Conservation (phyloP, 2,113 vertebrate genomes). For the Prinia subflava region DNA sequence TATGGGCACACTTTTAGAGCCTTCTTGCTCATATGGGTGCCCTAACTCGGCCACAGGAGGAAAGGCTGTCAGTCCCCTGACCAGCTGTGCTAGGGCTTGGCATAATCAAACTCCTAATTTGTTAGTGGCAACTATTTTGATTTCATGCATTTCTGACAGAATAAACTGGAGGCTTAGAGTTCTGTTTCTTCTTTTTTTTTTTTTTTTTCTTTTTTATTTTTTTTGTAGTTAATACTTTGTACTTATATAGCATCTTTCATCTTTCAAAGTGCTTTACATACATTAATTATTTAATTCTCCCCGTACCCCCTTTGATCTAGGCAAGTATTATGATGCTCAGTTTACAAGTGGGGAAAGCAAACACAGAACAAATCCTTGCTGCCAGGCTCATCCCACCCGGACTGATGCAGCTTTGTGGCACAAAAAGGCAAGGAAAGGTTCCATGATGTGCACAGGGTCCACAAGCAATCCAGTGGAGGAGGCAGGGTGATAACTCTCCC, state of each 20-base stretch:
- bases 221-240: conserved; percentile 52
- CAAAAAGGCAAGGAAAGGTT: background rate
- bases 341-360: conserved; percentile 36
- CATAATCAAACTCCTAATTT: background rate
- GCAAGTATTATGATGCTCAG: conserved; percentile 9
- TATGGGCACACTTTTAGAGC: background rate
- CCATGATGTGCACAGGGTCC: background rate
- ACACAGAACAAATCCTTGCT: background rate
- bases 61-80: background rate
- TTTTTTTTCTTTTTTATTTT: background rate
- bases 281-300: conserved; percentile 56
- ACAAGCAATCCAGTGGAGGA: background rate
- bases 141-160: background rate
- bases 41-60: background rate
- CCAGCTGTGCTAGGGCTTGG: background rate
- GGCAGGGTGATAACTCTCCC: background rate
- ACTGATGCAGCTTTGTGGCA: fast-evolving
- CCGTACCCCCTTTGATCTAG: conserved; percentile 46
- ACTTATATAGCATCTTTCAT: conserved; percentile 61
- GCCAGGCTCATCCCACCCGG: background rate
- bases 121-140: background rate
- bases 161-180: background rate
- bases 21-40: background rate
- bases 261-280: conserved; percentile 59
- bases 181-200: background rate